phyloP scores from a whole-genome alignment of 2,888 invertebrate genomes.

The Protophormia terraenovae region DNA sequence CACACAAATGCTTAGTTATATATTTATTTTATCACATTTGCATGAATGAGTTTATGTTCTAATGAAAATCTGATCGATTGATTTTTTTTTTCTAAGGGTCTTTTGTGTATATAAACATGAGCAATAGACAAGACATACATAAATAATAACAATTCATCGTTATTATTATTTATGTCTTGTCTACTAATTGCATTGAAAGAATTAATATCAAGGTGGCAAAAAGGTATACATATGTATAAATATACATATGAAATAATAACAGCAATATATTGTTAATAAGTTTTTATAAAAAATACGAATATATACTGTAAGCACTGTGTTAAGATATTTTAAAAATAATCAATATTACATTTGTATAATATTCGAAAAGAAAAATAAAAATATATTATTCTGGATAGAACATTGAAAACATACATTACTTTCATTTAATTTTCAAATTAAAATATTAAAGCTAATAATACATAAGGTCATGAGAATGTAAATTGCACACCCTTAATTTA shows the following conservation, averaged over 20 bases:
- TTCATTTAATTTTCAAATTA: no score
- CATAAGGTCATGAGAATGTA: no score
- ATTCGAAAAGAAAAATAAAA: no score
- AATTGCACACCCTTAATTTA: no score
- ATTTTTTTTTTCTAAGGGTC: background rate
- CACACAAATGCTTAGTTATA: background rate
- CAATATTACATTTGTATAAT: no score
- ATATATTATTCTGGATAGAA: no score
- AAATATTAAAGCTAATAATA: no score
- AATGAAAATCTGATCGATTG: background rate
- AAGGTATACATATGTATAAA: background rate
- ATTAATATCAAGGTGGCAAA: slow-evolving; percentile 27
- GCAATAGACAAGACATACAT: background rate
- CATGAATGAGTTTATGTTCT: background rate
- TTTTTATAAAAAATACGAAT: background rate
- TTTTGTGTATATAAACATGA: background rate
- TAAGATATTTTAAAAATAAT: no score
- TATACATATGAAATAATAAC: background rate
- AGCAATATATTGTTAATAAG: slow-evolving; percentile 5
- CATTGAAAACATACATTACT: no score
- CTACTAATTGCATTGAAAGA: slow-evolving; percentile 27
- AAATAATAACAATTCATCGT: no score
- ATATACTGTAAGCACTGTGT: background rate
- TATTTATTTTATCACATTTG: background rate
- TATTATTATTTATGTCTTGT: background rate